Evolutionary conservation across 2,888 invertebrate genomes (phyloP).

Genomic region (Phortica okadai): DNA sequence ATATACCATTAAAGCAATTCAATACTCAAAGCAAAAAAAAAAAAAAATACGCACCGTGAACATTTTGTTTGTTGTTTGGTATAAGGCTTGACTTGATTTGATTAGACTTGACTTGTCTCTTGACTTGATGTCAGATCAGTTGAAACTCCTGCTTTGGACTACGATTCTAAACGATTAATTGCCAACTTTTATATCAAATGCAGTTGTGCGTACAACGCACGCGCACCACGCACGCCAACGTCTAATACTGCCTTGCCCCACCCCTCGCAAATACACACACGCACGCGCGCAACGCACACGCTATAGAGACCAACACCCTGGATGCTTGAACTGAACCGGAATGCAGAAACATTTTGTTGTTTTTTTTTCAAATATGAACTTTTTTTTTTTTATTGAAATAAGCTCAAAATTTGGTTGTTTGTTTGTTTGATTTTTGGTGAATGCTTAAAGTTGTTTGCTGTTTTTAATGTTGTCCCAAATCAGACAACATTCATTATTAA

Average conservation of each 20-base stretch:
- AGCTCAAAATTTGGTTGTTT: neutral
- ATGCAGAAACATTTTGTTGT: constrained; percentile 51
- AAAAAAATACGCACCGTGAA: constrained; percentile 49
- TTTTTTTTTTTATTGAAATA: neutral
- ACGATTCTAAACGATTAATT: constrained; percentile 68
- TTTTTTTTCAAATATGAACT: constrained; percentile 42
- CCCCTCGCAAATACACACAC: constrained; percentile 29
- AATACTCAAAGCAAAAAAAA: neutral
- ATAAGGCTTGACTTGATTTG: neutral
- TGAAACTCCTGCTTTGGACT: constrained; percentile 74
- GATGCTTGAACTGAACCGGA: constrained; percentile 58
- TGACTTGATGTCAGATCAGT: constrained; percentile 60
- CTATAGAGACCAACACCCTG: constrained; percentile 36
- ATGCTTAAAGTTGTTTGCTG: constrained; percentile 2
- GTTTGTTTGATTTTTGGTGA: constrained; percentile 16
- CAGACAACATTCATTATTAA: constrained; percentile 16
- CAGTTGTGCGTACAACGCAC: constrained; percentile 1
- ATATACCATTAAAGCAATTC: neutral
- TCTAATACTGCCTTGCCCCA: neutral
- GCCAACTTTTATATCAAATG: constrained; percentile 72
- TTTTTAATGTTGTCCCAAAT: constrained; percentile 6
- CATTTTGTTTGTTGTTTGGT: constrained; percentile 42
- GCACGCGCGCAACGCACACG: constrained; percentile 3
- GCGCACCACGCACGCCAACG: constrained; percentile 8
- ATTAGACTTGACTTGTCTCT: constrained; percentile 46